phyloP scores from a whole-genome alignment of 1,140 invertebrate species.

The Drosophila simulans region DNA sequence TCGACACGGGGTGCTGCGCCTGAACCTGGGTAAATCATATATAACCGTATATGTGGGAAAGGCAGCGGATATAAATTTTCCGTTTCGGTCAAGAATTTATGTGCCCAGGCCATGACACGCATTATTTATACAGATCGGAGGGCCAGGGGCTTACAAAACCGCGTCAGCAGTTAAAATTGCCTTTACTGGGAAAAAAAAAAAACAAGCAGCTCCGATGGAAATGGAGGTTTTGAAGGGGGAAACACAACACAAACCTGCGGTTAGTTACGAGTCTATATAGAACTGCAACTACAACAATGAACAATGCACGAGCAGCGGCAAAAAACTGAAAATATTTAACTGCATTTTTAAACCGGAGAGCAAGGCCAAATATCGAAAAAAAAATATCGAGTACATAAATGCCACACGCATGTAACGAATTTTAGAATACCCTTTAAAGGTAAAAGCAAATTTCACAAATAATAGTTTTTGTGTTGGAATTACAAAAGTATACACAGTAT shows the following conservation, averaged over 20 bases:
- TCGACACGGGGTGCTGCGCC: slow-evolving; percentile 18
- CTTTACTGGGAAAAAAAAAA: slow-evolving; percentile 57
- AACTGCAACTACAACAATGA: slow-evolving; percentile 61
- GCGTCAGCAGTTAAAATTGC: slow-evolving; percentile 80
- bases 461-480: too few relatives aligned
- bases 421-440: background rate
- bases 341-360: slow-evolving; percentile 61
- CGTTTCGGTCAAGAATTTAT: slow-evolving; percentile 76
- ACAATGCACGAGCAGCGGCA: slow-evolving; percentile 19
- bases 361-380: slow-evolving; percentile 17
- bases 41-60: slow-evolving; percentile 28
- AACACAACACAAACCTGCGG: slow-evolving; percentile 76
- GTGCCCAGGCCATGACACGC: slow-evolving; percentile 73
- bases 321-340: slow-evolving; percentile 76
- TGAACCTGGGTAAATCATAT: slow-evolving; percentile 32
- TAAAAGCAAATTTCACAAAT: background rate
- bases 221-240: slow-evolving; percentile 26
- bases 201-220: slow-evolving; percentile 39
- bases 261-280: slow-evolving; percentile 81
- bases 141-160: slow-evolving; percentile 50
- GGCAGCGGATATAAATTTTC: slow-evolving; percentile 69
- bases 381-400: background rate
- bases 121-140: slow-evolving; percentile 70
- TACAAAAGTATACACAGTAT: too few relatives aligned
- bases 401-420: background rate